Base-by-base conservation (phyloP, 2,113 vertebrate species). In the Colossoma macropomum region DNA sequence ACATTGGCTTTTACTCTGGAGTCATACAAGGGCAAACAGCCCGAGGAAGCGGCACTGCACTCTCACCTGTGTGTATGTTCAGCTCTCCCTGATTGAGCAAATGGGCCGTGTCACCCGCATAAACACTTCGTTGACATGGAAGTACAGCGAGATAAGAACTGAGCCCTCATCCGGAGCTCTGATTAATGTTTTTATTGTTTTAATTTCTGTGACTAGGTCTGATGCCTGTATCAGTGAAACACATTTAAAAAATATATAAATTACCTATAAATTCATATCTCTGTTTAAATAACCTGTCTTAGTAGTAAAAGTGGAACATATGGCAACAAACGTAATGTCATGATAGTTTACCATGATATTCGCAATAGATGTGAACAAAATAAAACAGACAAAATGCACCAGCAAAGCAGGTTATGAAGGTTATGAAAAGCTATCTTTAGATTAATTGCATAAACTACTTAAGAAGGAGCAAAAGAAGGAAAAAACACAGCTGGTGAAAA, bases 1-100 rank as follows among this genome's bases (percentile, higher is more conserved):
- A 70, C 75, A 70, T 54, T 81, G 80, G 65, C 68, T 50, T 38
- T 84, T 48, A 3, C 82, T 23, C 50, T 52, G 38, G 54, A 25
- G 0, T 0, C 32, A 2, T 69, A 8, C 48, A 74, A 34, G 60
- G 41, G 41, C 41, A 45, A 45, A 45, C 41, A 11, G 48, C 38
- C 41, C 30, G 16, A 13, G 27, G 72, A n/a, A 38, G 41, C 52
- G 17, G 30, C 34, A 32, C 38, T 45, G 30, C 28, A 66, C 79
- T 17, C 27, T 80, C 59, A 82, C 66, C 52, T 50, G 81, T 59
- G 65, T 75, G 63, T 7, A 15, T 11, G 75, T 63, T 23, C 2
- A n/a, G 59, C 23, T 45, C 30, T 27, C 15, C 28, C 15, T 70
- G 8, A 30, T 9, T 27, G 10, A 71, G 38, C 50, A 80, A 66